Evolutionary conservation across 1,140 invertebrate species (phyloP).

Genomic region (Tetragonula clypearis): DNA sequence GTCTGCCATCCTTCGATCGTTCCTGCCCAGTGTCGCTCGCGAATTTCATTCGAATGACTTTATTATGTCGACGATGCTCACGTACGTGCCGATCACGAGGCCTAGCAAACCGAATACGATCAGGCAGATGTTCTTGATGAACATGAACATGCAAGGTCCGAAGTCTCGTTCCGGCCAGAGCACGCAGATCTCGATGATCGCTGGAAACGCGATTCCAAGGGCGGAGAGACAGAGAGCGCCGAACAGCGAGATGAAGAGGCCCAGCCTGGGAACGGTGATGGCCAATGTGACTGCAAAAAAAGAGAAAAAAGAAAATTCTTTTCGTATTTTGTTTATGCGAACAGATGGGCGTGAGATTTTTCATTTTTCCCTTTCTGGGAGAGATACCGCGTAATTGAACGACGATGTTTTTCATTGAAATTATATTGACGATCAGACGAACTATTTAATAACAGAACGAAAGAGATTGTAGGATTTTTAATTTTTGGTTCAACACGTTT

Average conservation of each 20-base stretch:
- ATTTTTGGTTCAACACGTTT: no score
- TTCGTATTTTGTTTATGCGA: no score
- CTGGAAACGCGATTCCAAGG: conserved; percentile 92
- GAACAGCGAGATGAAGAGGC: conserved; percentile 92
- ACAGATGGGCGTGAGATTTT: no score
- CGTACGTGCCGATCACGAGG: conserved; percentile 87
- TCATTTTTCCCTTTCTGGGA: no score
- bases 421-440: no score
- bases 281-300: conserved; percentile 87
- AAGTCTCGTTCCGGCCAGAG: conserved; percentile 81
- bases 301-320: conserved; percentile 69
- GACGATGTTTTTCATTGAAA: no score
- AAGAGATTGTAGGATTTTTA: no score
- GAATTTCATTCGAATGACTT: conserved; percentile 65
- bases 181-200: conserved; percentile 89
- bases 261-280: conserved; percentile 88
- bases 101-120: conserved; percentile 86
- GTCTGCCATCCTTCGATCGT: conserved; percentile 6
- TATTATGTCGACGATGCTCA: conserved; percentile 85
- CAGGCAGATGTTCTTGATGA: conserved; percentile 84
- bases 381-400: no score
- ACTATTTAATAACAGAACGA: no score
- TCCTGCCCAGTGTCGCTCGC: background rate
- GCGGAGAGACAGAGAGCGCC: conserved; percentile 91
- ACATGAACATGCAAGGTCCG: conserved; percentile 78